Evolutionary conservation across 2,113 vertebrate genomes (phyloP), one percentile per base, ranked within the genome.

Genomic region (Pyxicephalus adspersus): DNA sequence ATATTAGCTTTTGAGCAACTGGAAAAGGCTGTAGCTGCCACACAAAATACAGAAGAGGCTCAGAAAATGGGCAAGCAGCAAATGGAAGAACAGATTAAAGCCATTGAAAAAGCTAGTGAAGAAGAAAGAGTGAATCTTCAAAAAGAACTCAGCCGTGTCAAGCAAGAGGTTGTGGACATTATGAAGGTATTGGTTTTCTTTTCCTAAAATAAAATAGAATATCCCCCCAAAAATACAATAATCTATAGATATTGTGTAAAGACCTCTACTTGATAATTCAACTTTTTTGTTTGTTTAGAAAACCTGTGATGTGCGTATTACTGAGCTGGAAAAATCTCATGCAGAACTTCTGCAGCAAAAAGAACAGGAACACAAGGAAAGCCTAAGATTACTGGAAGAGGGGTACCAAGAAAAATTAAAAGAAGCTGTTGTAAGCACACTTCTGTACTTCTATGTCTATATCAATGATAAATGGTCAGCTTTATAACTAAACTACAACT

Each of bases 1-100:
- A 20, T 67, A 52, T 55, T 88, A 99, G 97, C 95, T 60, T 98
- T 99, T 93, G 96, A 98, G 85, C 96, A 99, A 87, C 95, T 99
- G 77, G 97, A 99, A 85, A 94, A 90, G 76, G 94, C 95, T 25
- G 85, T 98, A 77, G 91, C 90, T 85, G 83, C 91, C 67, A 96
- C 96, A 52, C 96, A 98, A 86, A 95, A 90, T 86, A 92, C 95
- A 6, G 93, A 95, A 86, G 96, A 99, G 87, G 92, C 94, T 16
- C 87, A 92, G 71, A 95, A 92, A 86, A 95, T 95, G 89, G 86
- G 97, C 83, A 94, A 98, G 87, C 89, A 89, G 87, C 94, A 95
- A 89, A 94, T 97, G 95, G 95, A 97, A 61, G 94, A 95, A 79
- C 95, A 91, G 85, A 88, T 98, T 60, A 95, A 91, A 88, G 91